A percentile compares a stretch with the other conserved stretches of the same genome.
Evolutionary conservation across 2,888 invertebrate species (phyloP).

Genomic region (Drosophila paucipuncta): DNA sequence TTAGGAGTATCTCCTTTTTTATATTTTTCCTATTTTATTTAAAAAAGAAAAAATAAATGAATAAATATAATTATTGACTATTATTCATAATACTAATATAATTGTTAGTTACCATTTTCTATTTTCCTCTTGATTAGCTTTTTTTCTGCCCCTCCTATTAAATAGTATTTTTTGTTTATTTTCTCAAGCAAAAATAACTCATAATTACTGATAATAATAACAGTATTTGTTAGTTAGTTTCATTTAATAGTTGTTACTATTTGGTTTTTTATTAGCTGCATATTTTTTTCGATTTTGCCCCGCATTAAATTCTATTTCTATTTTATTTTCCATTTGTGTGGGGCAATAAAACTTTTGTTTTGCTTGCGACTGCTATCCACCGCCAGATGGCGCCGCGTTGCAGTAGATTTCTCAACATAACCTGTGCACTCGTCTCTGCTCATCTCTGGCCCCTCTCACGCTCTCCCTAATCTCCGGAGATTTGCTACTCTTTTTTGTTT

Average conservation of each 20-base stretch:
- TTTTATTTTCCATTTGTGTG: constrained; percentile 10
- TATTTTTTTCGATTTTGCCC: neutral
- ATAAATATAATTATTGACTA: neutral
- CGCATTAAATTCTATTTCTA: constrained; percentile 8
- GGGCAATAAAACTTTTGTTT: constrained; percentile 24
- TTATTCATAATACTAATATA: neutral
- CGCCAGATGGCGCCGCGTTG: constrained; percentile 48
- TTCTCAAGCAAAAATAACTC: neutral
- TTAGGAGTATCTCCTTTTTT: neutral
- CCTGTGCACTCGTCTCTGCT: neutral
- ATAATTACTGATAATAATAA: neutral
- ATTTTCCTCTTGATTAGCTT: too few species aligned
- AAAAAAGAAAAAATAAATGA: neutral
- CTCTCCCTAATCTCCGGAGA: constrained; percentile 36
- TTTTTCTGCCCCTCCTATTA: neutral
- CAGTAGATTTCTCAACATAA: neutral
- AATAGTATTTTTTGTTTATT: constrained; percentile 2
- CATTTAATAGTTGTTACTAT: neutral
- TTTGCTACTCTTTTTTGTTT: constrained; percentile 28
- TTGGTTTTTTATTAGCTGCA: neutral
- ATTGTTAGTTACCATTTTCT: neutral
- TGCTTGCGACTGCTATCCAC: neutral
- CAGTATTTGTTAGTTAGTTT: neutral
- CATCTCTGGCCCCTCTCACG: neutral
- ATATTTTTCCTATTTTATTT: neutral